Percentiles rank a stretch among this genome's conserved stretches.
Evolutionary conservation across 1,140 invertebrate genomes (phyloP).

Genomic region (Luehdorfia chinensis): DNA sequence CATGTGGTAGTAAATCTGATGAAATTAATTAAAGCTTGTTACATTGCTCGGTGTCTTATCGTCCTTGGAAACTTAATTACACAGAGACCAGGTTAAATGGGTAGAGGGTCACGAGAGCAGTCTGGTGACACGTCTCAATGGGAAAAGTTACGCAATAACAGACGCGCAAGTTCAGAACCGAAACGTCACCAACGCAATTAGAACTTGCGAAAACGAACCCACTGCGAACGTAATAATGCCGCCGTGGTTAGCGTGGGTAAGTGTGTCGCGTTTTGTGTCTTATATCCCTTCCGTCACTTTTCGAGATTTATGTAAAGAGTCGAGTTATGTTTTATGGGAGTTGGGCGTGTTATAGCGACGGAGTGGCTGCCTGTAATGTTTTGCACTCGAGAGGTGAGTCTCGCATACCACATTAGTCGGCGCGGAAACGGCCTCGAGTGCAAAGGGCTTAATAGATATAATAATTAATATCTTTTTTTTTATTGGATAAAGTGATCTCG

Average conservation of each 20-base stretch:
- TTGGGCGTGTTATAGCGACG: no score
- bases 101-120: not conserved
- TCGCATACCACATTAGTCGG: no score
- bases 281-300: conserved; percentile 11
- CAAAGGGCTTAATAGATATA: no score
- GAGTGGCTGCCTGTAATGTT: no score
- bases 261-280: not conserved
- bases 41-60: no score
- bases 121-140: conserved; percentile 39
- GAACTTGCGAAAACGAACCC: not conserved
- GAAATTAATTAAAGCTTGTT: no score
- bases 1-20: no score
- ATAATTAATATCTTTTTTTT: no score
- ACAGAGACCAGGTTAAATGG: not conserved
- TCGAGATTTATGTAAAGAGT: conserved; percentile 37
- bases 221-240: not conserved
- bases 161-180: conserved; percentile 7
- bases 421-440: no score
- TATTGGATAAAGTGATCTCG: no score
- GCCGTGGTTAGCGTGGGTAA: not conserved
- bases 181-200: not conserved
- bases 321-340: conserved; percentile 31
- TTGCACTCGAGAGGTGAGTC: no score
- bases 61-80: not conserved
- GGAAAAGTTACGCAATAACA: conserved; percentile 48